phyloP scores from a whole-genome alignment of 2,888 invertebrate genomes.

The Mantis religiosa region DNA sequence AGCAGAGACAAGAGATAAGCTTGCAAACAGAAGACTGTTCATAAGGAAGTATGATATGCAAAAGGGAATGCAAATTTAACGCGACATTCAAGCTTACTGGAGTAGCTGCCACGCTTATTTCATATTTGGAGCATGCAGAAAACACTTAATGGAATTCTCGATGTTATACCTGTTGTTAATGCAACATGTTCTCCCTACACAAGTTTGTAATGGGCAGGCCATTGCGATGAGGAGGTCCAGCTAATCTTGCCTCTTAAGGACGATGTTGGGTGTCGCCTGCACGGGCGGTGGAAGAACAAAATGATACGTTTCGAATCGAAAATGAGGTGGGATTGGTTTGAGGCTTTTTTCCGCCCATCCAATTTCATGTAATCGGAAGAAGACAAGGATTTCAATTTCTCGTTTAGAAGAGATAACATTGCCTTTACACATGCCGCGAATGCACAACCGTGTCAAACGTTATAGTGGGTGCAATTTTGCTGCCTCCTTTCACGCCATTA shows the following conservation, averaged over 20 bases:
- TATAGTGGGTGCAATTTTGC: neutral
- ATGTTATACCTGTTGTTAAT: too few species aligned
- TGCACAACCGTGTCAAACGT: neutral
- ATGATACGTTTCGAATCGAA: slow-evolving; percentile 2
- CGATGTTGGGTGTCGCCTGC: neutral
- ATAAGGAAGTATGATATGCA: too few species aligned
- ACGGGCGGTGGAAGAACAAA: neutral
- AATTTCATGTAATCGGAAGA: neutral
- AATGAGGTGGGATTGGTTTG: neutral
- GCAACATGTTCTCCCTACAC: too few species aligned
- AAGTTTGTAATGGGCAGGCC: too few species aligned
- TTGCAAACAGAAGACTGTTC: too few species aligned
- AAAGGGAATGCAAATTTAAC: too few species aligned
- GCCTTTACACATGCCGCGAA: neutral
- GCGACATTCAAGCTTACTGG: too few species aligned
- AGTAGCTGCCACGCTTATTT: too few species aligned
- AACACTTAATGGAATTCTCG: too few species aligned
- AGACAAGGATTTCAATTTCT: neutral
- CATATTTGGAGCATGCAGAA: too few species aligned
- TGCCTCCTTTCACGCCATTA: neutral
- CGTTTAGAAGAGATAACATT: neutral
- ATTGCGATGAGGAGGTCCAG: neutral
- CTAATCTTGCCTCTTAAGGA: neutral
- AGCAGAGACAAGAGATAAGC: too few species aligned
- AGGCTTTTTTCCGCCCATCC: neutral